These are phyloP conservation scores for Heliconius ismenius DNA, from an alignment of 2,888 invertebrate genomes.

Conservation along the genomic window DNA sequence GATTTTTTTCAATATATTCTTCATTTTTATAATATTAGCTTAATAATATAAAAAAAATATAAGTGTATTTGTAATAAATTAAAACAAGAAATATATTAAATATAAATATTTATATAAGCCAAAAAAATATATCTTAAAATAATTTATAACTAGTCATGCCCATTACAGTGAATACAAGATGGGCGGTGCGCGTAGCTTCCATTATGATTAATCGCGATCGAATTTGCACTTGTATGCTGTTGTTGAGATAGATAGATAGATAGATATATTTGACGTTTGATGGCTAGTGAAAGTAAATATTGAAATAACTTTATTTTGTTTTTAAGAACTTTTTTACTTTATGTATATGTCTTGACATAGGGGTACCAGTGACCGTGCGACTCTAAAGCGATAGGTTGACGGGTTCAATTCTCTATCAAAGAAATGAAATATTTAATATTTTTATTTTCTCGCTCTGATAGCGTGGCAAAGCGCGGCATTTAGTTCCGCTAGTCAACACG, in stretches of 20 bases:
- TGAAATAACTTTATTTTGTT: neutral
- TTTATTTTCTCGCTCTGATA: too few relatives aligned
- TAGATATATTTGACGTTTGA: conserved; percentile 29
- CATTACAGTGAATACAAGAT: conserved; percentile 34
- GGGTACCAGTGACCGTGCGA: too few relatives aligned
- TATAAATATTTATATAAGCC: neutral
- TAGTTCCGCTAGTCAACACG: too few relatives aligned
- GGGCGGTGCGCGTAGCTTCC: conserved; percentile 54
- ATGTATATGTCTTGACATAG: too few relatives aligned
- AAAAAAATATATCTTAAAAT: conserved; percentile 7
- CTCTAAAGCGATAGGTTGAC: too few relatives aligned
- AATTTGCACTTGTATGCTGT: conserved; percentile 49
- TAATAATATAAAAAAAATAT: neutral
- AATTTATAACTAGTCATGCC: conserved; percentile 19
- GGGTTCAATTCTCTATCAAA: too few relatives aligned
- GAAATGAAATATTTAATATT: too few relatives aligned
- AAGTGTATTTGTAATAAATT: neutral
- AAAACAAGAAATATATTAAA: neutral
- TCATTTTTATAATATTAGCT: neutral
- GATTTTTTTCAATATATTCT: too few relatives aligned
- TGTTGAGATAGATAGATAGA: conserved; percentile 21
- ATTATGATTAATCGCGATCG: conserved; percentile 65
- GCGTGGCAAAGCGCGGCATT: too few relatives aligned
- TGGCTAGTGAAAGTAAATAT: conserved; percentile 38
- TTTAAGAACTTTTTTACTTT: neutral